phyloP scores from a whole-genome alignment of 1,140 invertebrate genomes.

The Heliconius melpomene region DNA sequence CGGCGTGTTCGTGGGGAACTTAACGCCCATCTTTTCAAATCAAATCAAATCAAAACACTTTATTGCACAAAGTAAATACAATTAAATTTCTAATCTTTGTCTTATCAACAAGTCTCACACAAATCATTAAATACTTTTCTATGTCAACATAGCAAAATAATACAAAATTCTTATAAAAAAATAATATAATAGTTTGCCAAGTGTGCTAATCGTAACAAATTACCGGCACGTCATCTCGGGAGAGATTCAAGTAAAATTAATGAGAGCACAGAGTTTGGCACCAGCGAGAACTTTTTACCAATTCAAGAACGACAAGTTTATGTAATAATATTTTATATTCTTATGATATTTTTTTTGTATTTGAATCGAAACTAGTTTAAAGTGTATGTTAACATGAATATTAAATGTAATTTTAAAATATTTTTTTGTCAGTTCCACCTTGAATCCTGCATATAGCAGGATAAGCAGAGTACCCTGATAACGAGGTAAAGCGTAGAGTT shows the following conservation, averaged over 20 bases:
- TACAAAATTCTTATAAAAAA: neutral
- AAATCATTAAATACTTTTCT: too few relatives aligned
- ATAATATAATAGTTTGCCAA: constrained; percentile 24
- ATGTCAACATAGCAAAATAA: neutral
- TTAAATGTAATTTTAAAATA: neutral
- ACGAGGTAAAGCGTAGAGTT: too few relatives aligned
- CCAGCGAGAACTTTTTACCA: constrained; percentile 13
- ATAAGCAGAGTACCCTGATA: too few relatives aligned
- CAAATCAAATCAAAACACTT: too few relatives aligned
- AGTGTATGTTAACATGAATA: neutral
- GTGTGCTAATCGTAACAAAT: constrained; percentile 26
- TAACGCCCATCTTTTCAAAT: too few relatives aligned
- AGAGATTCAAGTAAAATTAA: constrained; percentile 25
- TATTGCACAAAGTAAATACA: too few relatives aligned
- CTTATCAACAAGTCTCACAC: too few relatives aligned
- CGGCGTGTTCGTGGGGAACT: too few relatives aligned
- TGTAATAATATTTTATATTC: constrained; percentile 1
- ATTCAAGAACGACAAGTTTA: constrained; percentile 11
- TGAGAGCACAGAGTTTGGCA: constrained; percentile 19
- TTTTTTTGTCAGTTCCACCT: too few relatives aligned
- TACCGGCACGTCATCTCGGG: constrained; percentile 16
- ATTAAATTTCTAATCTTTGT: too few relatives aligned
- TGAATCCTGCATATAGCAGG: too few relatives aligned
- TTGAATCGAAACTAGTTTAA: neutral
- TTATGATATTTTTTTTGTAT: neutral